Conservation (phyloP, 1,140 invertebrate genomes). For the Psilanteris sp. region DNA sequence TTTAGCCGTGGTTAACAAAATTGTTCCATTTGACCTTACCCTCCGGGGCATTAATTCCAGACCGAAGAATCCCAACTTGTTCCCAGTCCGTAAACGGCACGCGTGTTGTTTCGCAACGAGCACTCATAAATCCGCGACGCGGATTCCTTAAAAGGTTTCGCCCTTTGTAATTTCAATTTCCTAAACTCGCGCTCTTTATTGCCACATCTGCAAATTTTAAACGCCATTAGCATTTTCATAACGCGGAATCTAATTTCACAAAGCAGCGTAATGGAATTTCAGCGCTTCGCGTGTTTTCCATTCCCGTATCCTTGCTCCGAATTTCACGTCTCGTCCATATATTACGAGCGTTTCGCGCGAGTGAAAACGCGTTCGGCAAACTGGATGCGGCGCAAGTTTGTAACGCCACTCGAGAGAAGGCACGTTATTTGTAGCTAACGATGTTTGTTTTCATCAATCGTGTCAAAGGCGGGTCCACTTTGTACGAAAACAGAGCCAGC, state of each 20-base stretch:
- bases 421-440: conserved; percentile 49
- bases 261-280: conserved; percentile 35
- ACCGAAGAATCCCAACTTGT: no score
- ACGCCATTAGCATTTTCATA: conserved; percentile 42
- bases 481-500: conserved; percentile 15
- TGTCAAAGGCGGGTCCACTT: conserved; percentile 28
- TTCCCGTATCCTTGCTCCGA: conserved; percentile 15
- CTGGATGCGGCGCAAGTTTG: conserved; percentile 32
- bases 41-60: no score
- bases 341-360: conserved; percentile 31
- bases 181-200: conserved; percentile 8
- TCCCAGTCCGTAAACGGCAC: no score
- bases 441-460: conserved; percentile 50
- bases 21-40: no score
- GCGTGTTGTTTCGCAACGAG: no score
- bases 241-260: conserved; percentile 24
- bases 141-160: background rate
- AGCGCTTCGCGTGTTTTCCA: conserved; percentile 27
- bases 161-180: conserved; percentile 7
- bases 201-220: conserved; percentile 31
- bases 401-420: conserved; percentile 33
- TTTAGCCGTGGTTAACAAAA: no score
- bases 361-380: conserved; percentile 22
- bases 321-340: conserved; percentile 29
- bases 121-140: background rate